Percentiles rank a stretch among this genome's conserved stretches.
phyloP scores from a whole-genome alignment of 1,140 invertebrate species.

The Babylonia areolata region DNA sequence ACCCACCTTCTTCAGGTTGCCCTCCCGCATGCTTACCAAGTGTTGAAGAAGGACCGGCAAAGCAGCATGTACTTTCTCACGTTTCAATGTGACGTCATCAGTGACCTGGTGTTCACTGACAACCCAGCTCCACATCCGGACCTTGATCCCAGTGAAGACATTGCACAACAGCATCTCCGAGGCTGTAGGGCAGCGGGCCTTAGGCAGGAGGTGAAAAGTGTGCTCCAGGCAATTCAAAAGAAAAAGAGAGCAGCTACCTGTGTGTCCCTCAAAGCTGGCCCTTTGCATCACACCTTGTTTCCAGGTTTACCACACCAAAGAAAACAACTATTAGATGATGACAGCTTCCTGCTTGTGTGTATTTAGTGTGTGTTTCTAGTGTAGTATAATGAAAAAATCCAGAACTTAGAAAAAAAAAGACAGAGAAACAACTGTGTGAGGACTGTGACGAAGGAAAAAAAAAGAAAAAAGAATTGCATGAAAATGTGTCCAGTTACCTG shows the following conservation, averaged over 20 bases:
- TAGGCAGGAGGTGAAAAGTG: neutral
- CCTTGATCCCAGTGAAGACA: neutral
- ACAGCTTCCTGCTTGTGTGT: neutral
- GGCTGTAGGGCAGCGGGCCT: neutral
- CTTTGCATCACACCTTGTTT: neutral
- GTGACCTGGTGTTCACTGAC: neutral
- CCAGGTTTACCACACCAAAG: neutral
- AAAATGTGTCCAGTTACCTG: neutral
- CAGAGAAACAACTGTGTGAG: neutral
- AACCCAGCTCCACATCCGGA: neutral
- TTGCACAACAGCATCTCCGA: neutral
- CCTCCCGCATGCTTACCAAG: constrained; percentile 32
- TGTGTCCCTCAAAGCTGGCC: neutral
- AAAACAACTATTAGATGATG: neutral
- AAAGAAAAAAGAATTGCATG: neutral
- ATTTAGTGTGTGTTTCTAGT: neutral
- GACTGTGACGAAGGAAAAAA: neutral
- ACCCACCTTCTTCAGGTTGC: constrained; percentile 26
- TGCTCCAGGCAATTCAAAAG: neutral
- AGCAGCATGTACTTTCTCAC: neutral
- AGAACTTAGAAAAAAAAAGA: neutral
- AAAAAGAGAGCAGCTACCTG: neutral
- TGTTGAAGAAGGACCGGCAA: constrained; percentile 14
- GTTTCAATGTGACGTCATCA: constrained; percentile 23
- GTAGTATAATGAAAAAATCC: neutral